Evolutionary conservation across 2,888 invertebrate genomes (phyloP), one percentile per base, ranked within the genome.

Genomic region (Troides helena): DNA sequence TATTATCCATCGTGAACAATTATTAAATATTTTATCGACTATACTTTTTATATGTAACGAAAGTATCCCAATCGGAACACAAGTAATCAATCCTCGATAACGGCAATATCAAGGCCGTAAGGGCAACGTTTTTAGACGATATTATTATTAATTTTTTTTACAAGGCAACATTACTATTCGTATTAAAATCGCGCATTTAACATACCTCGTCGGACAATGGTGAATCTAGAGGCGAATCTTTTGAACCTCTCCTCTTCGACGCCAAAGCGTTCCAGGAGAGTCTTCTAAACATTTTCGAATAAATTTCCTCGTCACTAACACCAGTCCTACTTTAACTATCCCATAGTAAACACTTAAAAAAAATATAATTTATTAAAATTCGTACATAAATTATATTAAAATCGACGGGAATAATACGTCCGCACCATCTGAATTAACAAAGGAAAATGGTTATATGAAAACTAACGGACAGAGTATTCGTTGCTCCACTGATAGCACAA

Each of bases 391-490:
- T 68, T 71, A 69, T 74, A 72, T 53, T 25, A 73, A 79, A 56
- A 69, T 60, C 65, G 58, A 69, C 70, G 56, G 69, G 73, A 77
- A 74, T 73, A 78, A 84, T 80, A 79, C 91, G 91, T 89, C 81
- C 88, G 89, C 79, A 75, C 87, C 75, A 81, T 75, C 74, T 81
- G 87, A 87, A 86, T 83, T 85, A 80, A 83, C 85, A 81, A 76
- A 85, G 89, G 90, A 89, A 90, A 92, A 91, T 92, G 88, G 77
- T 82, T 75, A 81, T 75, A 79, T 81, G 84, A 84, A 85, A 85
- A 86, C 80, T 81, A 76, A 77, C 74, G 73, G 76, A 75, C 68
- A 69, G 73, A 74, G 69, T 74, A 78, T 78, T 78, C 74, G 78
- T 79, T 78, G 60, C 78, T 71, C 80, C 74, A 76, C 84, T 81